These are phyloP conservation scores for Drosophila ercepeae DNA, from an alignment of 1,140 invertebrate species.

Conservation along the genomic window DNA sequence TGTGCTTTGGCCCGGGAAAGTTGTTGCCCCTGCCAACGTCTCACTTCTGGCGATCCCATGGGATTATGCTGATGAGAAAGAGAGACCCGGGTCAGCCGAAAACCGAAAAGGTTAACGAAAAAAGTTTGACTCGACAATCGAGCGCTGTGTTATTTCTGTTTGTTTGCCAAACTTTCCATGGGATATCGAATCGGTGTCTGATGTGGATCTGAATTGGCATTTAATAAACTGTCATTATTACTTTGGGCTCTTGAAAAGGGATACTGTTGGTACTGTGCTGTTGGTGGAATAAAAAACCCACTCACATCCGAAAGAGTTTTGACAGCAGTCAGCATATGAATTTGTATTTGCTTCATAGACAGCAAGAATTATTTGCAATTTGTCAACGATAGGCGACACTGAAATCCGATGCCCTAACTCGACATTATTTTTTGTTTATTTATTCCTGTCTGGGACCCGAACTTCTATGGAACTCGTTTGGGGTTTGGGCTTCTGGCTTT, in stretches of 20 bases:
- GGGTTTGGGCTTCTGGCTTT: too few species aligned
- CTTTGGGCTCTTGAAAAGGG: conserved; percentile 32
- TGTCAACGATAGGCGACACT: conserved; percentile 62
- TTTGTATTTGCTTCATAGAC: conserved; percentile 36
- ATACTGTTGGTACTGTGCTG: too few species aligned
- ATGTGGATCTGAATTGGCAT: conserved; percentile 53
- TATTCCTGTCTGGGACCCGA: conserved; percentile 16
- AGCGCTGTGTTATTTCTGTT: conserved; percentile 39
- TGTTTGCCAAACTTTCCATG: conserved; percentile 45
- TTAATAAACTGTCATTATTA: conserved; percentile 59
- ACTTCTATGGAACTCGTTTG: conserved; percentile 60
- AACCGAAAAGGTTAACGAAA: conserved; percentile 53
- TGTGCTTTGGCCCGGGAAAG: conserved; percentile 43
- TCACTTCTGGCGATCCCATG: conserved; percentile 11
- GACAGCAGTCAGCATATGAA: conserved; percentile 26
- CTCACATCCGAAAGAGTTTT: conserved; percentile 9
- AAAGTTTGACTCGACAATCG: conserved; percentile 40
- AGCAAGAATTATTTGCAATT: conserved; percentile 60
- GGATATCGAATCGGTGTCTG: conserved; percentile 17
- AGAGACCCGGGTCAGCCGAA: conserved; percentile 38
- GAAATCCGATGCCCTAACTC: conserved; percentile 50
- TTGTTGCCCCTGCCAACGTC: conserved; percentile 12
- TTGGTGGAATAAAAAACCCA: conserved; percentile 2
- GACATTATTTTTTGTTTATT: conserved; percentile 46
- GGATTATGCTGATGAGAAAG: conserved; percentile 46